Evolutionary conservation across 2,797 vertebrate species (phyloP), one percentile per base, ranked within the genome.

Genomic region (Merluccius polli): DNA sequence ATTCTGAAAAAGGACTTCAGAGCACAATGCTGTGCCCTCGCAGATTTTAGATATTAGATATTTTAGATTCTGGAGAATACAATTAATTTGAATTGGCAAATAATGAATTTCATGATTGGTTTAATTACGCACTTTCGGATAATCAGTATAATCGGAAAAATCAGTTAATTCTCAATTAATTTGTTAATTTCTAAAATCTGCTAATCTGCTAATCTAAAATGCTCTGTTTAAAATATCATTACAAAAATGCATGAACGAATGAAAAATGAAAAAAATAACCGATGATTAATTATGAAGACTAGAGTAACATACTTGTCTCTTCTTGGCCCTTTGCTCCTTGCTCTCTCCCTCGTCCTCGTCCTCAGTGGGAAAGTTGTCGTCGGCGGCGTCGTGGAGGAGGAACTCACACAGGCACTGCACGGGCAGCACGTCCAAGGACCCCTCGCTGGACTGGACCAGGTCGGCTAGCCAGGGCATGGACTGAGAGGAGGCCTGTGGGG

Each of bases 391-490:
- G 0, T 99, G 98, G 72, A 99, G 93, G 35, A 99, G 93, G 83
- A 99, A 99, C 81, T 99, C 98, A 73, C 98, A 99, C 48, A 99
- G 93, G 82, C 98, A 99, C 88, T 99, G 98, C 80, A 99, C 98
- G 0, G 98, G 98, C 24, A 99, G 94, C 82, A 99, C 97, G 0
- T 99, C 98, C 91, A 99, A 88, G 44, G 98, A 99, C 0, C 98
- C 98, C 83, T 99, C 98, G 0, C 97, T 99, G 81, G 98, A 98
- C 90, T 99, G 97, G 71, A 99, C 98, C 83, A 99, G 88, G 81
- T 99, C 98, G 0, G 98, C 98, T 85, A 99, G 88, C 98, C 98
- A 99, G 0, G 98, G 98, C 98, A 99, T 99, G 71, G 98, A 99
- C 90, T 99, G 98, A 0, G 98, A 99, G 0, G 98, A 99, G 6